These are phyloP conservation scores for Callinectes sapidus DNA, from an alignment of 2,888 invertebrate species.

Conservation along the genomic window DNA sequence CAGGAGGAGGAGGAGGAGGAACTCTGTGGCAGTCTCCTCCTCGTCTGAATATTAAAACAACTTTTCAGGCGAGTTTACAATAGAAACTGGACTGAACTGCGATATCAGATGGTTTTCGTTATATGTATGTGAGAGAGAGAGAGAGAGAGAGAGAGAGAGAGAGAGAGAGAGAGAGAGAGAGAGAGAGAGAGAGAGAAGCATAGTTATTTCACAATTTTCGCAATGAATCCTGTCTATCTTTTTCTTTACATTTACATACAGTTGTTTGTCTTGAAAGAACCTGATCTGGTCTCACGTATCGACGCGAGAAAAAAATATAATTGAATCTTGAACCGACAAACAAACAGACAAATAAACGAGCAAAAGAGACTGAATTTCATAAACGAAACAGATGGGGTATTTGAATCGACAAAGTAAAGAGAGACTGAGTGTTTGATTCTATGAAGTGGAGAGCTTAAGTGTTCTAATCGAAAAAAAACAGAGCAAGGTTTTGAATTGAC, in stretches of 20 bases:
- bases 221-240: background rate
- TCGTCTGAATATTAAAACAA: background rate
- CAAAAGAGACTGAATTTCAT: background rate
- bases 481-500: no score
- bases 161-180: conserved; percentile 15
- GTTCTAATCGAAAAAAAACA: no score
- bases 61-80: conserved; percentile 21
- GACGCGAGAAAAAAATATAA: background rate
- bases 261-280: background rate
- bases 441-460: no score
- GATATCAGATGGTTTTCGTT: background rate
- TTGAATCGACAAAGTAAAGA: background rate
- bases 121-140: background rate
- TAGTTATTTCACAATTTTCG: background rate
- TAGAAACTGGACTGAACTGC: background rate
- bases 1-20: background rate
- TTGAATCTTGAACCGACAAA: background rate
- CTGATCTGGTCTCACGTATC: background rate
- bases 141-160: conserved; percentile 17
- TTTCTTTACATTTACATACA: background rate
- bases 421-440: background rate
- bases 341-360: background rate
- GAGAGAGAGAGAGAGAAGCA: background rate
- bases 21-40: background rate
- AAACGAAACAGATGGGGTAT: no score